Percentiles rank a stretch among this genome's conserved stretches.
phyloP scores from a whole-genome alignment of 2,888 invertebrate genomes.

The Artemia sinica region DNA sequence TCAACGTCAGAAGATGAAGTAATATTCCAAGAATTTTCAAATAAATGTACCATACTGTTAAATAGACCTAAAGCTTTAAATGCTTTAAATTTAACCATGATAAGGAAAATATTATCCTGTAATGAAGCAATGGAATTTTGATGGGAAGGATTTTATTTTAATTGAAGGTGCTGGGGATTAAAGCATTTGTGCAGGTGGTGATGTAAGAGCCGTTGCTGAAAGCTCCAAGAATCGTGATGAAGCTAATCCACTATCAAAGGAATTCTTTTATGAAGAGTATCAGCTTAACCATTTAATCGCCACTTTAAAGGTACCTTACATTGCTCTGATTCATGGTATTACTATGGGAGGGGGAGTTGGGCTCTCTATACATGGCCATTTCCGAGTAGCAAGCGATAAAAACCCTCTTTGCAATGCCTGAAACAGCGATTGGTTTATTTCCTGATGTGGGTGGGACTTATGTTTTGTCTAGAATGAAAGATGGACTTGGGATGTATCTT shows the following conservation, averaged over 20 bases:
- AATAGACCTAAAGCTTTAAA: constrained; percentile 61
- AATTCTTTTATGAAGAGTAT: constrained; percentile 75
- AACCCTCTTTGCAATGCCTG: constrained; percentile 94
- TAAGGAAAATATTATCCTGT: constrained; percentile 50
- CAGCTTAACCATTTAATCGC: constrained; percentile 70
- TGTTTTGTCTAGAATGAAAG: constrained; percentile 66
- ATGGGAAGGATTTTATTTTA: constrained; percentile 36
- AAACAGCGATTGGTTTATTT: constrained; percentile 90
- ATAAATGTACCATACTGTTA: constrained; percentile 48
- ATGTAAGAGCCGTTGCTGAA: constrained; percentile 58
- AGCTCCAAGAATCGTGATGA: constrained; percentile 40
- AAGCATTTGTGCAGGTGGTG: constrained; percentile 96
- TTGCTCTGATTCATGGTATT: constrained; percentile 83
- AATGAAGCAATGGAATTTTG: constrained; percentile 57
- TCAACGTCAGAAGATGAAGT: constrained; percentile 31
- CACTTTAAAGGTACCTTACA: constrained; percentile 67
- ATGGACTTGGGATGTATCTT: constrained; percentile 69
- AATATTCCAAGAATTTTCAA: constrained; percentile 29
- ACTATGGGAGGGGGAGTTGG: constrained; percentile 98
- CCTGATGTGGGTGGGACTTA: constrained; percentile 92
- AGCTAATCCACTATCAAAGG: constrained; percentile 40
- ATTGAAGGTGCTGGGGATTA: constrained; percentile 67
- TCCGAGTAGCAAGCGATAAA: constrained; percentile 84
- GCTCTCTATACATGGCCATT: constrained; percentile 79
- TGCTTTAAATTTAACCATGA: constrained; percentile 57